phyloP scores from a whole-genome alignment of 2,113 vertebrate genomes.

The Dasypus novemcinctus region DNA sequence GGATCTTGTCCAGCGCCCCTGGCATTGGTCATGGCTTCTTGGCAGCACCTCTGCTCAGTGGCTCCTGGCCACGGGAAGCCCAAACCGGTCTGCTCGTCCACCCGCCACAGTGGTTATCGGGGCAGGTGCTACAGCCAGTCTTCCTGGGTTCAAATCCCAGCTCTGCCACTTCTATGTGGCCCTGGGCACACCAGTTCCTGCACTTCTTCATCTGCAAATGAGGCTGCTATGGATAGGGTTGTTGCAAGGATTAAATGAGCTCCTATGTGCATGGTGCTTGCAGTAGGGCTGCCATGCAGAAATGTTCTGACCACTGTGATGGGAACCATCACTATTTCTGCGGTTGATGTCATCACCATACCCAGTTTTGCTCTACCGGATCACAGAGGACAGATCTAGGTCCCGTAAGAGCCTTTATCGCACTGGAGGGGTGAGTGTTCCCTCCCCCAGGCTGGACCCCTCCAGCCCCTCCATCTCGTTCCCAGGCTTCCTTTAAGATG shows the following conservation, averaged over 20 bases:
- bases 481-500: neutral
- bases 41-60: neutral
- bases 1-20: neutral
- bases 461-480: neutral
- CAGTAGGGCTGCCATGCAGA: neutral
- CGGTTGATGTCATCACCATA: no score
- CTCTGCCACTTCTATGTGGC: neutral
- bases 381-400: neutral
- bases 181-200: neutral
- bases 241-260: neutral
- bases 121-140: neutral
- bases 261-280: neutral
- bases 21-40: neutral
- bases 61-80: neutral
- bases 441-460: neutral
- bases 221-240: neutral
- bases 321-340: fast-evolving
- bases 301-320: no score
- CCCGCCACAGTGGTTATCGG: neutral
- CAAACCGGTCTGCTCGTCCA: neutral
- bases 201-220: neutral
- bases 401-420: no score
- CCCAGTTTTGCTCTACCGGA: neutral
- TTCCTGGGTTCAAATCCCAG: neutral
- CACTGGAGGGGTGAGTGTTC: fast-evolving